phyloP scores from a whole-genome alignment of 2,113 vertebrate species.

The Carettochelys insculpta region DNA sequence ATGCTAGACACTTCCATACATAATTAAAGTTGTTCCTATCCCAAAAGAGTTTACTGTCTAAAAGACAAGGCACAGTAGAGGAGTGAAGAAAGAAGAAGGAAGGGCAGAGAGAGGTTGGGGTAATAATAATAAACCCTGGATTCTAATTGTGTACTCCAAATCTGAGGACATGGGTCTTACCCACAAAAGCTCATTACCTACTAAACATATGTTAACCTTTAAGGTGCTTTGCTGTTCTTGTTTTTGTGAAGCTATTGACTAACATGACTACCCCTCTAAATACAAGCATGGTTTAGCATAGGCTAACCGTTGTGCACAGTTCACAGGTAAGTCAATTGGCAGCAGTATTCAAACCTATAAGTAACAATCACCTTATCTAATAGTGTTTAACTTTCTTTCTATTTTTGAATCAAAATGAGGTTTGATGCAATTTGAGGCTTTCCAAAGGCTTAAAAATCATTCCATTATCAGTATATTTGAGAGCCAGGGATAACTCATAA shows the following conservation, averaged over 20 bases:
- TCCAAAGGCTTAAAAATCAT: neutral
- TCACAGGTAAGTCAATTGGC: neutral
- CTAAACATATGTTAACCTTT: no score
- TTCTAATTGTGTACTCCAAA: no score
- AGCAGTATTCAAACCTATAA: neutral
- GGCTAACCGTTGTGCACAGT: neutral
- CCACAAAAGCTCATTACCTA: no score
- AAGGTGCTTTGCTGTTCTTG: no score
- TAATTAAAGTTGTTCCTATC: neutral
- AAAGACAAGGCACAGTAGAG: neutral
- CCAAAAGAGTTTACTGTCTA: neutral
- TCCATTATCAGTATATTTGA: neutral
- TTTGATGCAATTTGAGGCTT: neutral
- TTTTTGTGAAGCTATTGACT: no score
- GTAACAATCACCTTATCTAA: neutral
- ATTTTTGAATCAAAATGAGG: neutral
- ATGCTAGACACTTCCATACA: neutral
- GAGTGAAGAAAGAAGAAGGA: neutral
- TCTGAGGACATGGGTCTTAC: no score
- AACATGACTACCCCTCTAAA: no score
- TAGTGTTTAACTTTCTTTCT: neutral
- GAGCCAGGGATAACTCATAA: neutral
- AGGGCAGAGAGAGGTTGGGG: neutral
- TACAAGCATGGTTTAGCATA: neutral
- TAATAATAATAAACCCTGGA: no score